Base-by-base conservation (phyloP, 2,113 vertebrate genomes). In the Hemicordylus capensis region DNA sequence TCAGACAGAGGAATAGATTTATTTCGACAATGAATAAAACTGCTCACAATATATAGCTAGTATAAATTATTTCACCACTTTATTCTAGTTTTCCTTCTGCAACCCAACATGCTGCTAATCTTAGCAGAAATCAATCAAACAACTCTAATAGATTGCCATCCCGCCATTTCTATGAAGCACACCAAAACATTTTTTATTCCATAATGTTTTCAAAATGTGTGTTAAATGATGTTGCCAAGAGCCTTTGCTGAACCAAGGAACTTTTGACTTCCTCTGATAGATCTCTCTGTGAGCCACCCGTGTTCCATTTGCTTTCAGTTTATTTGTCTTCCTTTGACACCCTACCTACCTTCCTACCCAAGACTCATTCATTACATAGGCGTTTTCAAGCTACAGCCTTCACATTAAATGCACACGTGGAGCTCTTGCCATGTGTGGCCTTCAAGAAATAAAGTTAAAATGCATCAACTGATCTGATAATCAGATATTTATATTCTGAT, bases 81-180 rank as follows among this genome's bases (percentile, higher is more conserved):
- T 94, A 86, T 90, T 91, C 74, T 80, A 64, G 84, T 91, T 90
- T 91, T 94, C 76, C 17, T 91, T 93, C 91, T 94, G 86, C 67
- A 93, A 86, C 3, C 67, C 75, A 85, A 84, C 91, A 88, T 85
- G 85, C 42, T 94, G 76, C 84, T 95, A 93, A 95, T 96, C 95
- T 90, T 91, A 94, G 91, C 80, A 94, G 84, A 94, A 95, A 96
- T 96, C 92, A 92, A 93, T 96, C 94, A 95, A 93, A 88, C 72
- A 72, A 86, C 73, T 90, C 86, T 90, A 93, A 95, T 94, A 89
- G 64, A 90, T 93, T 86, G 92, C 83, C 81, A 86, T 70, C 48
- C 69, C 81, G 51, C 34, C 85, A 78, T 76, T 91, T 89, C 88
- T 92, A 72, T 90, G 87, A 95, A 92, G 76, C 39, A 85, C 11